Evolutionary conservation across 2,113 vertebrate genomes (phyloP), one percentile per base, ranked within the genome.

Genomic region (Salminus brasiliensis): DNA sequence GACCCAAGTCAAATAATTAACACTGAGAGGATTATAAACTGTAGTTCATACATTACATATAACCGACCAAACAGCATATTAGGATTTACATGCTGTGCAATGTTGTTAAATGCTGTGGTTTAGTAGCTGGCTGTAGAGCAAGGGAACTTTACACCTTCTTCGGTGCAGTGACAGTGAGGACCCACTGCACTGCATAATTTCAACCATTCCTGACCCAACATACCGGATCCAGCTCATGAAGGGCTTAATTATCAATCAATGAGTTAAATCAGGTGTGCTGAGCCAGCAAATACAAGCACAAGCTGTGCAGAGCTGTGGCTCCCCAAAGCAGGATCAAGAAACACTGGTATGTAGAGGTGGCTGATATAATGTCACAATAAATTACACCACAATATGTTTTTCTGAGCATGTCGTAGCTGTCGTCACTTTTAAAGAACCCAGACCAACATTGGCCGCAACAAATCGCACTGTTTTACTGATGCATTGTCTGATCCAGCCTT

Each of bases 1-100:
- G 76, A 70, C 49, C 23, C 9, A 36, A 45, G 39, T 59, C 23
- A 57, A 70, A 78, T 69, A 32, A 69, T 65, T 68, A 55, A 27
- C 12, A 13, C 7, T 41, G 21, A 52, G 18, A 29, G 23, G 8
- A 15, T 16, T 0, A 57, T 12, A 41, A 53, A 23, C 34, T 57
- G n/a, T 52, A 39, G 47, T 10, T 49, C 25, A 36, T 68, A 25
- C 4, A 18, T 30, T 5, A 49, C 27, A 23, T 27, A 36, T 66
- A 23, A 76, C 18, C 39, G 43, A 15, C 12, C 29, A 36, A 27
- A 65, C 23, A 32, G 52, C 36, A 73, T 43, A 57, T 53, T 10
- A 23, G 16, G 30, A 55, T 21, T 66, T 9, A n/a, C n/a, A 32
- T 16, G 15, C 59, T 62, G 13, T 5, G 1, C 52, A 25, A 55